phyloP scores from a whole-genome alignment of 2,888 invertebrate species.

The Xanthorhoe spadicearia region DNA sequence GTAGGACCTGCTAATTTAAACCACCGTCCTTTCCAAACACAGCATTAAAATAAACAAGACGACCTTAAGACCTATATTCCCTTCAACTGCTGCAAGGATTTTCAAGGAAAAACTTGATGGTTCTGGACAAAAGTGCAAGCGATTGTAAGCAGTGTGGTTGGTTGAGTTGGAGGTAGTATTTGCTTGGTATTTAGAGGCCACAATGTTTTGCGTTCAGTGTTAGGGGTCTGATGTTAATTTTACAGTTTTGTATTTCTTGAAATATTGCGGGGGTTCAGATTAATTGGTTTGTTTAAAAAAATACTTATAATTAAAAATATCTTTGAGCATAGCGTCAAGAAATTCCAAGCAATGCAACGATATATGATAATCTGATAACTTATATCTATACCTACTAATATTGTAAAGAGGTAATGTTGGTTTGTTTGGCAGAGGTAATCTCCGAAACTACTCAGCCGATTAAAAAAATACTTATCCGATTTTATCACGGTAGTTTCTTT shows the following conservation, averaged over 20 bases:
- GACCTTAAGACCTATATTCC: conserved; percentile 34
- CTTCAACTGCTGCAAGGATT: conserved; percentile 6
- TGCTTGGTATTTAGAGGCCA: conserved; percentile 64
- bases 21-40: conserved; percentile 74
- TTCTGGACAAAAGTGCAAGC: conserved; percentile 28
- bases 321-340: too few relatives aligned
- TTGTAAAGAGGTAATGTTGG: too few relatives aligned
- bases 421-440: too few relatives aligned
- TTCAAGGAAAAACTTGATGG: not conserved
- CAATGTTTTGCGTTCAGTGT: conserved; percentile 61
- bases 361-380: too few relatives aligned
- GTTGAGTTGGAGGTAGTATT: conserved; percentile 61
- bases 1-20: conserved; percentile 79
- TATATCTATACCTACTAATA: too few relatives aligned
- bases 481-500: too few relatives aligned
- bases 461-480: too few relatives aligned
- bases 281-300: not conserved
- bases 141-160: conserved; percentile 48
- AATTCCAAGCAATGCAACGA: too few relatives aligned
- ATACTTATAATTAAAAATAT: too few relatives aligned
- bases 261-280: conserved; percentile 9
- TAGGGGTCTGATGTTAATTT: conserved; percentile 58
- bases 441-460: too few relatives aligned
- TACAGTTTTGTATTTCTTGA: conserved; percentile 42
- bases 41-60: conserved; percentile 62